Base-by-base conservation (phyloP, 92 coral and sea anemone species). In the Palythoa heliodiscus region DNA sequence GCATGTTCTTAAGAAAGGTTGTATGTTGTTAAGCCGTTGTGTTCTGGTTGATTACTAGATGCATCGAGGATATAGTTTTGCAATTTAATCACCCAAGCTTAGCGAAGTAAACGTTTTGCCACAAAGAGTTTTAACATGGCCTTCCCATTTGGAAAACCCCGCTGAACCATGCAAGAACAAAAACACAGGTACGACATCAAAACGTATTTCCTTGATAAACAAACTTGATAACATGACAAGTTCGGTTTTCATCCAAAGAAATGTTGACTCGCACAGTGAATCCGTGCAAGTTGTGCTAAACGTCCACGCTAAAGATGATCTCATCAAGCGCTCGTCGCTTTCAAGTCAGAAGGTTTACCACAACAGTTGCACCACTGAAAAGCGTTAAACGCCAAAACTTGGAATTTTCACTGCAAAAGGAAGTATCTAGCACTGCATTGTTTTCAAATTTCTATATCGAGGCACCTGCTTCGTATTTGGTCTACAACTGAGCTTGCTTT, bases 391-490 rank as follows among this genome's bases (percentile, higher is more conserved):
- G 61, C 40, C 37, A 66, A 43, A 23, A 22, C 22, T 67, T 80
- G 23, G 63, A 23, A 11, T 11, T 69, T 69, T 14, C 19, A 64
- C 13, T 53, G 43, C 54, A 64, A 80, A 80, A 80, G 84, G 81
- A 81, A 80, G 60, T 63, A 67, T 82, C 82, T 81, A 86, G 82
- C 52, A 39, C 70, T 20, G 66, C 76, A 85, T 89, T 89, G 92
- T 93, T 72, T 76, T 89, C 82, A 85, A 78, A 8, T 48, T 40
- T 48, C 7, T 37, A 69, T 7, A 47, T 68, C 48, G 85, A 17
- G 78, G 90, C 97, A 93, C 97, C 97, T 93, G 97, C 92, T 66
- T 16, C 11, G n/a, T 74, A 76, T 86, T 93, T 57, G 86, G 78
- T 50, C 72, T 86, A 70, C 50, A 82, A 72, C 82, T 78, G 43